Conservation (phyloP, 2,888 invertebrate genomes). For the Ptychoptera contaminata region DNA sequence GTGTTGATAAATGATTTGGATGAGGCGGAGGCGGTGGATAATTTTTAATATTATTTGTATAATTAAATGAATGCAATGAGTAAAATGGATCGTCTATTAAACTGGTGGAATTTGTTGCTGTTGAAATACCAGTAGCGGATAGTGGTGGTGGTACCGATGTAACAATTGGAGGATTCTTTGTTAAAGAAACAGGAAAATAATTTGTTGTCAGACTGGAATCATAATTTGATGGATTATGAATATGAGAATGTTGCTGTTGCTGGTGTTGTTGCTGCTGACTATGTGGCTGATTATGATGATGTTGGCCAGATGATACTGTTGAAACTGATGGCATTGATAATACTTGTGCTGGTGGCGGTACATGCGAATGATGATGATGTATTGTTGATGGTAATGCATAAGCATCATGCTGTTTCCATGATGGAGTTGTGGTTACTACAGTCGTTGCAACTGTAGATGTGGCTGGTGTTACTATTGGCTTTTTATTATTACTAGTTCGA, state of each 20-base stretch:
- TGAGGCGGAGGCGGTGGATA: not conserved
- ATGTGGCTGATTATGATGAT: not conserved
- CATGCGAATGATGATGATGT: too few species aligned
- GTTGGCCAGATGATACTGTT: too few species aligned
- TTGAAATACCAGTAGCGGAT: too few species aligned
- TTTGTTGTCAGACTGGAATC: not conserved
- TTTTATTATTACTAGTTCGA: not conserved
- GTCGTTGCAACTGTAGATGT: not conserved
- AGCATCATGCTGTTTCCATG: not conserved
- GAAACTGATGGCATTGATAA: too few species aligned
- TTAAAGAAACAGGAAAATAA: too few species aligned
- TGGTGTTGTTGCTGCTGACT: not conserved
- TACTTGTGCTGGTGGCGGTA: too few species aligned
- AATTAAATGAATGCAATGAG: conserved; percentile 1
- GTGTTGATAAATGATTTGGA: not conserved
- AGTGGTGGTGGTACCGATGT: too few species aligned
- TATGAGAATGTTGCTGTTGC: not conserved
- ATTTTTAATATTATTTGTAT: too few species aligned
- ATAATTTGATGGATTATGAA: not conserved
- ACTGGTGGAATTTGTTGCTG: not conserved
- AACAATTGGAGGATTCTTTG: too few species aligned
- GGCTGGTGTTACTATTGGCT: not conserved
- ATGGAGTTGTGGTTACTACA: not conserved
- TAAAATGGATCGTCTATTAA: not conserved
- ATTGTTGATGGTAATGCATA: too few species aligned